A percentile compares a stretch with the other conserved stretches of the same genome.
phyloP scores from a whole-genome alignment of 1,140 invertebrate genomes.

The Lepidurus packardi region DNA sequence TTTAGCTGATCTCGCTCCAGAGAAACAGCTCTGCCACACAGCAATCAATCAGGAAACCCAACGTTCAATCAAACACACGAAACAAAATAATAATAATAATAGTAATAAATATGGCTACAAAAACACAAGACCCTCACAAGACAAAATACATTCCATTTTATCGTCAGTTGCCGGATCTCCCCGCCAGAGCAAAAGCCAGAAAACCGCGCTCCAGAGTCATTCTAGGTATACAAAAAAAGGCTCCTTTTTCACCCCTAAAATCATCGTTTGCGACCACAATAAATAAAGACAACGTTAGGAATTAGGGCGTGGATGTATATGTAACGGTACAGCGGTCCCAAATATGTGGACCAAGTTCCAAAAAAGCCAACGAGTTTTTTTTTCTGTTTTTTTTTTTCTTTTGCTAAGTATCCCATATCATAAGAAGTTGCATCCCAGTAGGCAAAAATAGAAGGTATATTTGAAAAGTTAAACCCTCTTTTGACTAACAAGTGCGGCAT shows the following conservation, averaged over 20 bases:
- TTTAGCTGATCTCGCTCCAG: neutral
- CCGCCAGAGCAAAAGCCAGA: neutral
- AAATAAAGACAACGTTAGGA: neutral
- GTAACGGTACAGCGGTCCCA: neutral
- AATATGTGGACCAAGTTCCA: neutral
- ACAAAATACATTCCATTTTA: neutral
- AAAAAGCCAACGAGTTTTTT: conserved; percentile 19
- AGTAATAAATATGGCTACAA: neutral
- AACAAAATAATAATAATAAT: too few relatives aligned
- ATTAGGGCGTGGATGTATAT: neutral
- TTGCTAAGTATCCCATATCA: neutral
- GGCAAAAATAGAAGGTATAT: conserved; percentile 22
- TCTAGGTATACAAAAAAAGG: neutral
- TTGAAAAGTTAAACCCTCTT: conserved; percentile 14
- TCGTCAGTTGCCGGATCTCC: neutral
- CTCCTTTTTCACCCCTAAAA: neutral
- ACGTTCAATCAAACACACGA: too few relatives aligned
- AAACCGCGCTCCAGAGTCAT: neutral
- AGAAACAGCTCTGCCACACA: neutral
- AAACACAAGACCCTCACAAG: neutral
- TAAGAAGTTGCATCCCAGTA: conserved; percentile 15
- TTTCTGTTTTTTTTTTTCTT: neutral
- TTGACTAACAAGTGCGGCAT: conserved; percentile 18
- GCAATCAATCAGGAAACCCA: neutral
- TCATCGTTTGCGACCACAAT: neutral